These are phyloP conservation scores for Mimumesa dahlbomi DNA, from an alignment of 2,888 invertebrate genomes.

Conservation along the genomic window DNA sequence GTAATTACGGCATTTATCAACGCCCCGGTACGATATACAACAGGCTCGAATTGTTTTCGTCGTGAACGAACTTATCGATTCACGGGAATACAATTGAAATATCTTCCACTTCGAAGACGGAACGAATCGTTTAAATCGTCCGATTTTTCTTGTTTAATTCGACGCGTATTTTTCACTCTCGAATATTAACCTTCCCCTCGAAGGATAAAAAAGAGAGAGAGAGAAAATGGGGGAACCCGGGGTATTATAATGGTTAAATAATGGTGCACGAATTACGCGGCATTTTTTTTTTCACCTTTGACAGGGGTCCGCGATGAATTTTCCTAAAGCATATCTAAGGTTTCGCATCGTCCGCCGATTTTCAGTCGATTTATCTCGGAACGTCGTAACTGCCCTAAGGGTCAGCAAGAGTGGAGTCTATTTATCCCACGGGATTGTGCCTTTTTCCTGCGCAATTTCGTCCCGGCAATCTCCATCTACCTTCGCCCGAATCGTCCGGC, in stretches of 20 bases:
- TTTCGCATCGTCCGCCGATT: slow-evolving; percentile 44
- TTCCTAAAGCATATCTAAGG: slow-evolving; percentile 31
- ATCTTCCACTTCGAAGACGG: too few species aligned
- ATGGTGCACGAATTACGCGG: neutral
- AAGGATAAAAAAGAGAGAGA: too few species aligned
- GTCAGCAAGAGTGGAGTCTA: slow-evolving; percentile 56
- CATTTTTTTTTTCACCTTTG: neutral
- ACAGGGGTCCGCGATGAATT: slow-evolving; percentile 10
- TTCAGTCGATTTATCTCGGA: slow-evolving; percentile 57
- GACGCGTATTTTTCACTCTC: too few species aligned
- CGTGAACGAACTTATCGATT: too few species aligned
- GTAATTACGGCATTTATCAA: too few species aligned
- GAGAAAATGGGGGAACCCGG: neutral
- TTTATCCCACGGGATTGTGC: slow-evolving; percentile 61
- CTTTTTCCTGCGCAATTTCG: slow-evolving; percentile 56
- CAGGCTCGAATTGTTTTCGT: too few species aligned
- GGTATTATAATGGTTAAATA: slow-evolving; percentile 11
- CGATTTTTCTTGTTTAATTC: too few species aligned
- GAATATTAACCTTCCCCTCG: too few species aligned
- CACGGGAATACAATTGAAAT: too few species aligned
- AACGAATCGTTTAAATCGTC: too few species aligned
- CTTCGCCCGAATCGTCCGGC: slow-evolving; percentile 30
- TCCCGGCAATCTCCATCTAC: slow-evolving; percentile 56
- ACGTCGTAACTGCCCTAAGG: slow-evolving; percentile 42
- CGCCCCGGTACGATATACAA: too few species aligned